Evolutionary conservation across 1,140 invertebrate species (phyloP).

Genomic region (Leptestheria dahalacensis): DNA sequence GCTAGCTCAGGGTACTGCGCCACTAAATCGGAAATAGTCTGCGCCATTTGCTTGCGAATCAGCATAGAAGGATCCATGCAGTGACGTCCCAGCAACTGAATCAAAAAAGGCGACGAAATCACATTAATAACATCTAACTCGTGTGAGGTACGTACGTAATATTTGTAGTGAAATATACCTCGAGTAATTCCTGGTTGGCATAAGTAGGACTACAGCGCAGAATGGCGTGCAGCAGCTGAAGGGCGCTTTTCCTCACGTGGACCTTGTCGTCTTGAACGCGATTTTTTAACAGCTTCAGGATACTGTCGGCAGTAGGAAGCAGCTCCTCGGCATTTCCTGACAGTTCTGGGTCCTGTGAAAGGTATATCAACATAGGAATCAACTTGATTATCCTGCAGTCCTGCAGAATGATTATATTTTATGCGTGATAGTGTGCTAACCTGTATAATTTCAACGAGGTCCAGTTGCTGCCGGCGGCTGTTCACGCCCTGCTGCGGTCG

Average conservation of each 20-base stretch:
- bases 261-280: slow-evolving; percentile 40
- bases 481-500: slow-evolving; percentile 12
- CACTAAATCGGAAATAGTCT: slow-evolving; percentile 37
- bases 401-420: neutral
- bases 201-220: slow-evolving; percentile 24
- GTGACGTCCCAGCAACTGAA: slow-evolving; percentile 33
- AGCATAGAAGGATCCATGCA: slow-evolving; percentile 39
- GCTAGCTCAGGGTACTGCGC: slow-evolving; percentile 29
- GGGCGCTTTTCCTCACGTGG: slow-evolving; percentile 37
- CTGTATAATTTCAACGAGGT: slow-evolving; percentile 12
- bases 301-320: slow-evolving; percentile 27
- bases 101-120: slow-evolving; percentile 24
- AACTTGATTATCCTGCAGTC: slow-evolving; percentile 17
- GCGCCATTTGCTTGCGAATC: slow-evolving; percentile 38
- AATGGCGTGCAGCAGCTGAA: slow-evolving; percentile 35
- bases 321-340: slow-evolving; percentile 20
- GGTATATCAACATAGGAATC: too few species aligned
- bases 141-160: slow-evolving; percentile 22
- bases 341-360: slow-evolving; percentile 20
- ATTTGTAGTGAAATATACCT: too few species aligned
- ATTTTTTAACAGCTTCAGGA: slow-evolving; percentile 32
- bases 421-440: too few species aligned
- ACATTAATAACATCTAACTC: slow-evolving; percentile 23
- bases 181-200: slow-evolving; percentile 26
- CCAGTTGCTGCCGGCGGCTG: neutral